Percentiles rank a stretch among this genome's conserved stretches.
Evolutionary conservation across 1,140 invertebrate genomes (phyloP).

Genomic region (Frieseomelitta varia): DNA sequence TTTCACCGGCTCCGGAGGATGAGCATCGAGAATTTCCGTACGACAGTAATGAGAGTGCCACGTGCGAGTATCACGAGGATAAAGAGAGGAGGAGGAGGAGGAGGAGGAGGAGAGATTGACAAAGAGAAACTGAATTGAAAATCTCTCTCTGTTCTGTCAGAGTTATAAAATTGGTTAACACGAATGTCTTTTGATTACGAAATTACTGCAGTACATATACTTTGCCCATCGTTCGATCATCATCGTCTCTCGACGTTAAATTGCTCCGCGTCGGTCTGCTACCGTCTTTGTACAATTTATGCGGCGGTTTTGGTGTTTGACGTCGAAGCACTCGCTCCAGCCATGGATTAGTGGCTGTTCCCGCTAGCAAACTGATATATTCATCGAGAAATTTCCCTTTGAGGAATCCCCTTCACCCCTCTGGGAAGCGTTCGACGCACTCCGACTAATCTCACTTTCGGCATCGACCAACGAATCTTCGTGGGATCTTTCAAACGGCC

Average conservation of each 20-base stretch:
- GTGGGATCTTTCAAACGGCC: too few species aligned
- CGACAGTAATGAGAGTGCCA: too few species aligned
- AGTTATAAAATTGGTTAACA: too few species aligned
- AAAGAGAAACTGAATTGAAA: too few species aligned
- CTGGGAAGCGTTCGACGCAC: background rate
- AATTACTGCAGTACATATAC: background rate
- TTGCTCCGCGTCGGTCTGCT: background rate
- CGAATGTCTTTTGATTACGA: background rate
- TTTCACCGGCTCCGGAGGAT: conserved; percentile 30
- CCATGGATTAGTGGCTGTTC: background rate
- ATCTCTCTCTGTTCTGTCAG: too few species aligned
- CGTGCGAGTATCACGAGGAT: too few species aligned
- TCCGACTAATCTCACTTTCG: background rate
- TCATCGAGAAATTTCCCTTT: background rate
- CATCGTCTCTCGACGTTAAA: background rate
- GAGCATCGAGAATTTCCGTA: conserved; percentile 30
- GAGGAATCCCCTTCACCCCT: background rate
- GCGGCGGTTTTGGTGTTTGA: background rate
- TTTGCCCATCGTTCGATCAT: background rate
- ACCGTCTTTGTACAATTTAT: background rate
- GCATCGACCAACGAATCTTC: background rate
- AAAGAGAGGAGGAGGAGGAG: too few species aligned
- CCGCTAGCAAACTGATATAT: background rate
- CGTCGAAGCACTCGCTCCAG: background rate
- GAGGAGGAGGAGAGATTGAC: too few species aligned